These are phyloP conservation scores for Trissonchulus latispiculum DNA, from an alignment of 2,888 invertebrate genomes.

Conservation along the genomic window DNA sequence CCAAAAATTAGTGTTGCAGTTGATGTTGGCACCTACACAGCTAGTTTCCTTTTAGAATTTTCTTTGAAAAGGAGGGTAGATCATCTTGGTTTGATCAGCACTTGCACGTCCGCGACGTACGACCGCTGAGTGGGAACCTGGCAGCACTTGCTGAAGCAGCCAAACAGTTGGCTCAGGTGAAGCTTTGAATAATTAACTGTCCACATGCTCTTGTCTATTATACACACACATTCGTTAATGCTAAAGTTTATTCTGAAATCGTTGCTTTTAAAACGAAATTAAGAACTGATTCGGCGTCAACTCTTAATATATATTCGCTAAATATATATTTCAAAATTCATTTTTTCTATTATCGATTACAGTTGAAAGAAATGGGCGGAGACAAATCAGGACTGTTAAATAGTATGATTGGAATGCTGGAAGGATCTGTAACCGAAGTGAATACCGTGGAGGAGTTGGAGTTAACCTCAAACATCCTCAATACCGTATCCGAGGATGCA, in stretches of 20 bases:
- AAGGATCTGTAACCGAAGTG: slow-evolving; percentile 9
- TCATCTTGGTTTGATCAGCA: slow-evolving; percentile 5
- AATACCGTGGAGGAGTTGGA: slow-evolving; percentile 14
- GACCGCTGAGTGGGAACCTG: slow-evolving; percentile 8
- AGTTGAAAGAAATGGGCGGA: slow-evolving; percentile 11
- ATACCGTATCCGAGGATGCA: slow-evolving; percentile 7
- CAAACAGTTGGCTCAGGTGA: slow-evolving; percentile 1
- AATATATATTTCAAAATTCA: too few relatives aligned
- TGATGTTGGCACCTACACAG: too few relatives aligned
- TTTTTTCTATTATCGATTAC: too few relatives aligned
- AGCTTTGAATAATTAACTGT: too few relatives aligned
- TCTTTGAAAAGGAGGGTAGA: slow-evolving; percentile 11
- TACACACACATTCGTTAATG: too few relatives aligned
- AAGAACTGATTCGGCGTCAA: too few relatives aligned
- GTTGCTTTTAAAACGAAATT: too few relatives aligned
- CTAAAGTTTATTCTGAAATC: too few relatives aligned
- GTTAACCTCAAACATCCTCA: slow-evolving; percentile 10
- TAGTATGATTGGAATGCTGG: slow-evolving; percentile 16
- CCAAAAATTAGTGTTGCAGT: too few relatives aligned
- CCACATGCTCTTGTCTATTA: too few relatives aligned
- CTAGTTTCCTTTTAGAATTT: slow-evolving; percentile 8
- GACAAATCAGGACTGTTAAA: slow-evolving; percentile 12
- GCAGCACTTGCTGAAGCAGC: slow-evolving; percentile 14
- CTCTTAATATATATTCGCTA: too few relatives aligned
- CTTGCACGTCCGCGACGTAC: slow-evolving; percentile 1